Percentiles rank a stretch among this genome's conserved stretches.
These are phyloP conservation scores for Norana najaformis DNA, from an alignment of 2,888 invertebrate species.

Conservation along the genomic window DNA sequence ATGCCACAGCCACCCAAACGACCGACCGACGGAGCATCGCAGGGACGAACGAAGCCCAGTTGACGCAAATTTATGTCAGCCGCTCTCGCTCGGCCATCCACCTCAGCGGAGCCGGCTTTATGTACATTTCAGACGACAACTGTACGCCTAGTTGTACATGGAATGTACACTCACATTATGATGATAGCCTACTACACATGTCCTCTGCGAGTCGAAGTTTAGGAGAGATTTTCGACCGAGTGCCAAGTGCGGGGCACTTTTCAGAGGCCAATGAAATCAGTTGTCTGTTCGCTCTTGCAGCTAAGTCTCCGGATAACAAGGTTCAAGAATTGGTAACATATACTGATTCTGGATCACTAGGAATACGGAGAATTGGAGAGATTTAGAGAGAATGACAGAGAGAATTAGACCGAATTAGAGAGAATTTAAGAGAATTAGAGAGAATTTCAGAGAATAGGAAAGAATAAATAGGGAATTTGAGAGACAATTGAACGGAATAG, in stretches of 20 bases:
- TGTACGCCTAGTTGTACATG: neutral
- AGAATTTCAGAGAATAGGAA: neutral
- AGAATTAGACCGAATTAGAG: neutral
- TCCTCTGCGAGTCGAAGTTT: neutral
- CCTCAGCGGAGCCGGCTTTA: neutral
- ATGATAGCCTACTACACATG: neutral
- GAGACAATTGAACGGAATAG: neutral
- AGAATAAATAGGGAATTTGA: neutral
- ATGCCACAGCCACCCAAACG: neutral
- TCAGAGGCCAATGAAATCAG: neutral
- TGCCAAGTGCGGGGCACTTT: neutral
- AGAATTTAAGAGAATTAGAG: neutral
- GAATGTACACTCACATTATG: neutral
- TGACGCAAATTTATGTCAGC: neutral
- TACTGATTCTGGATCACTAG: neutral
- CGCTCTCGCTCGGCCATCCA: neutral
- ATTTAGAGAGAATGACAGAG: neutral
- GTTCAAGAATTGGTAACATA: neutral
- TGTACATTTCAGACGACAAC: neutral
- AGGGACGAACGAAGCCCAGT: neutral
- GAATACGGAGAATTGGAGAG: neutral
- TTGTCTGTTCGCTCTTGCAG: neutral
- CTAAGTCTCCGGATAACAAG: neutral
- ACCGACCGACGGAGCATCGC: no score
- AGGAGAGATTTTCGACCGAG: neutral